A percentile compares a stretch with the other conserved stretches of the same genome.
These are phyloP conservation scores for Pseudomyrmex sp. DNA, from an alignment of 1,140 invertebrate genomes.

Conservation along the genomic window DNA sequence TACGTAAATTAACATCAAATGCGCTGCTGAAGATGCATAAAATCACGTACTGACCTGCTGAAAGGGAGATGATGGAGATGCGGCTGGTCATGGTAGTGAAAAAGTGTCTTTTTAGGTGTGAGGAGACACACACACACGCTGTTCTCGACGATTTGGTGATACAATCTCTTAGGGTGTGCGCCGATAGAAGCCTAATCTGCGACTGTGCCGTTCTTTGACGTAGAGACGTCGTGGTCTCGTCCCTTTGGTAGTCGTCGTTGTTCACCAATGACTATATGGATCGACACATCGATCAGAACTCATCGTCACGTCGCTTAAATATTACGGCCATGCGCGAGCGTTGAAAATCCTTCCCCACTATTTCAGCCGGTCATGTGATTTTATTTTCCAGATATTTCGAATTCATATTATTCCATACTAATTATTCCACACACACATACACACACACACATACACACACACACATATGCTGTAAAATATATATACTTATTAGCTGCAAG, in stretches of 20 bases:
- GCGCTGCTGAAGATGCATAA: neutral
- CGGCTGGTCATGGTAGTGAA: constrained; percentile 62
- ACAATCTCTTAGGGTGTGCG: constrained; percentile 32
- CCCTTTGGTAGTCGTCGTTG: constrained; percentile 8
- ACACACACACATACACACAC: neutral
- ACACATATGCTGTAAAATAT: neutral
- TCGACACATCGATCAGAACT: constrained; percentile 45
- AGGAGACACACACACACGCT: neutral
- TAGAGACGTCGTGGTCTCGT: neutral
- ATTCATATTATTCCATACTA: no score
- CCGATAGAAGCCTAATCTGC: constrained; percentile 44
- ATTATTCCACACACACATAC: constrained; percentile 7
- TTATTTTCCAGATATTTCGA: no score
- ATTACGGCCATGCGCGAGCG: constrained; percentile 69
- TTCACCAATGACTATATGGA: constrained; percentile 44
- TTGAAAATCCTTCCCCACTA: constrained; percentile 53
- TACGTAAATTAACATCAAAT: neutral
- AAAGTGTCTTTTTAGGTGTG: neutral
- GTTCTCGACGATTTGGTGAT: no score
- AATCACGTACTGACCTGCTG: constrained; percentile 62
- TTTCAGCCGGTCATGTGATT: neutral
- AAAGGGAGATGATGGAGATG: constrained; percentile 62
- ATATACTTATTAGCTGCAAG: constrained; percentile 13
- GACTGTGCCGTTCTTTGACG: constrained; percentile 34
- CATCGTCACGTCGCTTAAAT: constrained; percentile 64